Percentiles rank a stretch among this genome's conserved stretches.
These are phyloP conservation scores for Glaucidium brasilianum DNA, from an alignment of 2,113 vertebrate species.

Conservation along the genomic window DNA sequence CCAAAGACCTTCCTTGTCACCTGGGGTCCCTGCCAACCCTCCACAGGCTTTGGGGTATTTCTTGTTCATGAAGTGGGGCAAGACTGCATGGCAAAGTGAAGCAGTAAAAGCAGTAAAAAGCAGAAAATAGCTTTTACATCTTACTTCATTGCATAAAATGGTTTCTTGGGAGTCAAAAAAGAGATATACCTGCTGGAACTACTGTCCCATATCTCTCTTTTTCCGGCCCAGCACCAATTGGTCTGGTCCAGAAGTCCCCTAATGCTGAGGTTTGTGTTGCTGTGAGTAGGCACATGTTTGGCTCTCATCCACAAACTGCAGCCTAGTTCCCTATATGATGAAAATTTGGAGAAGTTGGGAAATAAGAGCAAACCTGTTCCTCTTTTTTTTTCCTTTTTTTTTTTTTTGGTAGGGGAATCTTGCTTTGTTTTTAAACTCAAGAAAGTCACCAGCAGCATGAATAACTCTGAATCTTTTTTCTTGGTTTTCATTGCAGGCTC, in stretches of 20 bases:
- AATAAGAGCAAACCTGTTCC: conserved; percentile 10
- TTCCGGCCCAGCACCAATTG: background rate
- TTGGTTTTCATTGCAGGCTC: conserved; percentile 58
- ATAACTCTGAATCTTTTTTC: background rate
- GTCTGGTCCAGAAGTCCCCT: background rate
- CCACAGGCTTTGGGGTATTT: background rate
- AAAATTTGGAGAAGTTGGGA: conserved; percentile 7
- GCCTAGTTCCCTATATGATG: conserved; percentile 2
- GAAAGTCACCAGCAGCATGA: background rate
- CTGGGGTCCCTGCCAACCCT: background rate
- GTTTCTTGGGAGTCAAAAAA: background rate
- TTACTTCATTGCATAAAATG: background rate
- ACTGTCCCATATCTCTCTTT: background rate
- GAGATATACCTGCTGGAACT: background rate
- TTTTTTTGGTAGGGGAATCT: background rate
- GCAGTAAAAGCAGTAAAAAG: background rate
- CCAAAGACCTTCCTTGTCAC: background rate
- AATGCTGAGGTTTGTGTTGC: background rate
- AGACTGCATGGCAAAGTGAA: background rate
- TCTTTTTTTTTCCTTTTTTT: background rate
- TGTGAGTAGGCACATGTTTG: background rate
- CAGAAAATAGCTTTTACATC: background rate
- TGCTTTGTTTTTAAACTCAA: background rate
- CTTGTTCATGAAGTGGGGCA: background rate
- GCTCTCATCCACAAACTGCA: background rate